Evolutionary conservation across 2,113 vertebrate genomes (phyloP), one percentile per base, ranked within the genome.

Genomic region (Mellivora capensis): DNA sequence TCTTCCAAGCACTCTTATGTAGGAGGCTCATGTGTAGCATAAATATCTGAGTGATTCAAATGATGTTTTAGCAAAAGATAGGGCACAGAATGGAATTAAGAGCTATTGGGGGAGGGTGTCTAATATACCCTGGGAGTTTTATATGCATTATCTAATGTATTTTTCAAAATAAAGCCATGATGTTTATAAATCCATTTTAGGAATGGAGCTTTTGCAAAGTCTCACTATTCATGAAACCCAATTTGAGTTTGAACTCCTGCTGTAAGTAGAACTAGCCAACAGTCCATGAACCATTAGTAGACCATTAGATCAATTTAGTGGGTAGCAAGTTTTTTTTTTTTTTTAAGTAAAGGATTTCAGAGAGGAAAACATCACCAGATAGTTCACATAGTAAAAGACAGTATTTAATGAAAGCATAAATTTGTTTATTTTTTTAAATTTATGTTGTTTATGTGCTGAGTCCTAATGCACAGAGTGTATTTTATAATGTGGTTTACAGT

Each of bases 41-140:
- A 84, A 95, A 92, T 95, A 76, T 64, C 59, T 84, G 59, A 87
- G 37, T 72, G 42, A 87, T 87, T 87, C 83, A 93, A 94, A 89
- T 88, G 2, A 62, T 74, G 6, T 62, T 96, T 95, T 81, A 69
- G 54, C 42, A 72, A 89, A 74, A 71, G 15, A 80, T 85, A 6
- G 54, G 47, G 1, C 37, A 67, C 12, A 27, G 21, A 85, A 4
- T 90, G 39, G 14, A 74, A 80, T 87, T 90, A 92, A 87, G n/a
- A 90, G 77, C 52, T 31, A 44, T 27, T 47, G 13, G 9, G 25
- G 14, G 18, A 23, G 15, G 23, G 18, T 14, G 18, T 52, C 64
- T 44, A 62, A 54, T 72, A 69, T 4, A 74, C 34, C 31, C 15
- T 67, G 54, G 29, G 86, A 27, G 15, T 86, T 96, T 81, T 37